Evolutionary conservation across 2,113 vertebrate species (phyloP).

Genomic region (Neoarius graeffei): DNA sequence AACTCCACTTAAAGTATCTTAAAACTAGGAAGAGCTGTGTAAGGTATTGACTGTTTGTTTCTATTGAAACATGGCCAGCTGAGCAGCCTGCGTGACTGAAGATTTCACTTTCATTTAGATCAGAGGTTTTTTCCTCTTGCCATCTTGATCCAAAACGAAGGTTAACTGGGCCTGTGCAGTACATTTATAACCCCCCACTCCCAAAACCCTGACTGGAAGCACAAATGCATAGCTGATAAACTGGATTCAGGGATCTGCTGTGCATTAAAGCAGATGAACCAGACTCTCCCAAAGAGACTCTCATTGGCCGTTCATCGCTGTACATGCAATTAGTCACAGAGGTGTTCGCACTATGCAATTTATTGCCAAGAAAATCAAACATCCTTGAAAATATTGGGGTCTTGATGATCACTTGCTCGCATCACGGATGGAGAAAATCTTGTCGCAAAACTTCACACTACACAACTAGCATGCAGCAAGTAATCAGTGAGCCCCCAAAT

Average conservation of each 20-base stretch:
- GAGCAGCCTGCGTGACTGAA: neutral
- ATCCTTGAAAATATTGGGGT: neutral
- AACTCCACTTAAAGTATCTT: no score
- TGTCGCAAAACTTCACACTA: no score
- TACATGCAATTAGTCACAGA: no score
- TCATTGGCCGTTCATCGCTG: neutral
- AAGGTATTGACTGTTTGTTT: neutral
- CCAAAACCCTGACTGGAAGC: neutral
- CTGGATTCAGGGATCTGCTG: neutral
- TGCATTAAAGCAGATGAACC: neutral
- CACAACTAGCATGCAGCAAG: no score
- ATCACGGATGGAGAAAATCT: no score
- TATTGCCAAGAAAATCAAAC: neutral
- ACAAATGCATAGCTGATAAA: no score
- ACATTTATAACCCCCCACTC: no score
- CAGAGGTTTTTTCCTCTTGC: neutral
- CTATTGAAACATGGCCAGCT: neutral
- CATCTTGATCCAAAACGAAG: neutral
- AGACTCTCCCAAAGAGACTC: neutral
- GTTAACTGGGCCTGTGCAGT: neutral
- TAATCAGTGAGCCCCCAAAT: no score
- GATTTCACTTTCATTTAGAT: neutral
- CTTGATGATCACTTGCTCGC: neutral
- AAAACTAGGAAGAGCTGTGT: no score
- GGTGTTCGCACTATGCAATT: neutral